phyloP scores from a whole-genome alignment of 2,797 vertebrate species.

The Chiroxiphia lanceolata region DNA sequence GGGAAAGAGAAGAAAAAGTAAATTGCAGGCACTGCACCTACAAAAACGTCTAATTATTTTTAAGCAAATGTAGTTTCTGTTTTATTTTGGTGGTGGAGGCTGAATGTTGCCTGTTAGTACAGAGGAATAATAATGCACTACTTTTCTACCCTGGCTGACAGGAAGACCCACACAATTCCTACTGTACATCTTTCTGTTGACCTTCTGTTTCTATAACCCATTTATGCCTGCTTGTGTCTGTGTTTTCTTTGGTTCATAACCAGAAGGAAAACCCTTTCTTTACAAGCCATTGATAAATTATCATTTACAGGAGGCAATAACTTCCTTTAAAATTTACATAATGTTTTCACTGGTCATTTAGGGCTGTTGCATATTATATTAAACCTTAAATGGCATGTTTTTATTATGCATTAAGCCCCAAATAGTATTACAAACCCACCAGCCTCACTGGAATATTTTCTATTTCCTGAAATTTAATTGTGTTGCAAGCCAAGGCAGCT shows the following conservation, averaged over 20 bases:
- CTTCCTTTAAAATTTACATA: conserved; percentile 60
- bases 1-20: neutral
- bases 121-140: neutral
- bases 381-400: conserved; percentile 31
- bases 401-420: conserved; percentile 54
- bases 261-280: conserved; percentile 37
- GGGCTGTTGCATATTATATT: conserved; percentile 35
- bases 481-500: conserved; percentile 28
- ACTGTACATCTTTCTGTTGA: neutral
- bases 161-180: neutral
- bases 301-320: conserved; percentile 27
- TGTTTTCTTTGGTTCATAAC: conserved; percentile 11
- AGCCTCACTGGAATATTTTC: conserved; percentile 52
- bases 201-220: neutral
- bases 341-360: conserved; percentile 55
- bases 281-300: conserved; percentile 58
- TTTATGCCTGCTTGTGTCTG: neutral
- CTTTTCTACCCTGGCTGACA: neutral
- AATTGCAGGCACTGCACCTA: neutral
- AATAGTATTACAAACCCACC: conserved; percentile 17
- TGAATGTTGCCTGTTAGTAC: neutral
- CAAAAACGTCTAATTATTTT: neutral
- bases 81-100: neutral
- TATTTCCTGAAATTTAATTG: conserved; percentile 58
- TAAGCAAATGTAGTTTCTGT: neutral